Evolutionary conservation across 92 coral and sea anemone species (phyloP).

Genomic region (Micromussa lordhowensis): DNA sequence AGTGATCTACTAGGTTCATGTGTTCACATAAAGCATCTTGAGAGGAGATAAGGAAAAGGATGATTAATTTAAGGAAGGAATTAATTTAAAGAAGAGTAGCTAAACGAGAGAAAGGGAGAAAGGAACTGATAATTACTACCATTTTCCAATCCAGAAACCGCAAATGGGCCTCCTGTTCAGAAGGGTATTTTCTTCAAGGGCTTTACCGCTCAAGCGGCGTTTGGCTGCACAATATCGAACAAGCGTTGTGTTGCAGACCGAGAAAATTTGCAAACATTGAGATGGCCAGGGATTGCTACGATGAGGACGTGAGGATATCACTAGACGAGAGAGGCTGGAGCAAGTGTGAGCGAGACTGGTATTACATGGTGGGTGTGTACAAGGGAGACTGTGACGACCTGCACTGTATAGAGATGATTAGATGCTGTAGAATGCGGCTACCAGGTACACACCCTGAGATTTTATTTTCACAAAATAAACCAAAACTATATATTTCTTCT

Average conservation of each 20-base stretch:
- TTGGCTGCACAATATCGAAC: constrained; percentile 61
- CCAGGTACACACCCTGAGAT: background rate
- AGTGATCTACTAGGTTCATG: no score
- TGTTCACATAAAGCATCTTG: no score
- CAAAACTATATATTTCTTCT: background rate
- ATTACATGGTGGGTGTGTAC: constrained; percentile 65
- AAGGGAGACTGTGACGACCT: constrained; percentile 57
- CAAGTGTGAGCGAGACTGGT: constrained; percentile 36
- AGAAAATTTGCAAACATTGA: constrained; percentile 41
- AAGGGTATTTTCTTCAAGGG: constrained; percentile 63
- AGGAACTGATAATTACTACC: background rate
- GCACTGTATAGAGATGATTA: constrained; percentile 65
- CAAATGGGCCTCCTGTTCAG: constrained; percentile 66
- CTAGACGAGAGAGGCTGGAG: constrained; percentile 22
- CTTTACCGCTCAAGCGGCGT: constrained; percentile 32
- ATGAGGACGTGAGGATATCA: constrained; percentile 19
- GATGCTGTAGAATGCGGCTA: constrained; percentile 72
- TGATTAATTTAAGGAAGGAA: no score
- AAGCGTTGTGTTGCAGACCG: constrained; percentile 75
- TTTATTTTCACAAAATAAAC: background rate
- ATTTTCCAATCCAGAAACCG: background rate
- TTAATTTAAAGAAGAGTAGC: no score
- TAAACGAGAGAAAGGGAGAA: no score
- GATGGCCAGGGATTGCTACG: constrained; percentile 32
- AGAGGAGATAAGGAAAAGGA: no score